Conservation (phyloP, 2,113 vertebrate genomes). For the Monopterus albus region DNA sequence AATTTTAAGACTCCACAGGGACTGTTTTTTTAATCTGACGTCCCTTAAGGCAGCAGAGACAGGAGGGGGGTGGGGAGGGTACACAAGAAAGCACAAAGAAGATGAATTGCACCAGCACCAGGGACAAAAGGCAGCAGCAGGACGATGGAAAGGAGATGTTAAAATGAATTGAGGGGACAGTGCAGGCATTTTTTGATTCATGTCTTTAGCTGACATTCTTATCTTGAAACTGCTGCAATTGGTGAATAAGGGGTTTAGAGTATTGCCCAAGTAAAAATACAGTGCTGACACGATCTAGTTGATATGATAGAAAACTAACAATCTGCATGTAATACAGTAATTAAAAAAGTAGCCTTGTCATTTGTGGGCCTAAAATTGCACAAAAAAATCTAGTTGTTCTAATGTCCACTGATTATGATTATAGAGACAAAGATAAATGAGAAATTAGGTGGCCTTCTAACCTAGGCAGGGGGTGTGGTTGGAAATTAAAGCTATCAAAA, state of each 20-base stretch:
- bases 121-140: slow-evolving; percentile 13
- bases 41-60: slow-evolving; percentile 32
- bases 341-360: no score
- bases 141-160: slow-evolving; percentile 14
- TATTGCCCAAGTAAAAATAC: no score
- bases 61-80: slow-evolving; percentile 10
- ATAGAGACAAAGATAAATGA: slow-evolving; percentile 21
- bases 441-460: not conserved
- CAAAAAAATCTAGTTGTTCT: no score
- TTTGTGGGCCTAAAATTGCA: no score
- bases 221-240: slow-evolving; percentile 24
- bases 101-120: slow-evolving; percentile 8
- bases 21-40: no score
- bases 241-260: not conserved
- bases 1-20: slow-evolving; percentile 45
- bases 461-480: not conserved
- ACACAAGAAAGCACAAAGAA: slow-evolving; percentile 17
- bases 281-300: slow-evolving; percentile 30
- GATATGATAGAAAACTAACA: slow-evolving; percentile 8
- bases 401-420: not conserved
- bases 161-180: slow-evolving; percentile 24
- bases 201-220: slow-evolving; percentile 17
- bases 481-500: slow-evolving; percentile 30
- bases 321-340: no score
- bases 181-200: slow-evolving; percentile 31